Evolutionary conservation across 1,140 invertebrate genomes (phyloP), one percentile per base, ranked within the genome.

Genomic region (Acyrthosiphon pisum): DNA sequence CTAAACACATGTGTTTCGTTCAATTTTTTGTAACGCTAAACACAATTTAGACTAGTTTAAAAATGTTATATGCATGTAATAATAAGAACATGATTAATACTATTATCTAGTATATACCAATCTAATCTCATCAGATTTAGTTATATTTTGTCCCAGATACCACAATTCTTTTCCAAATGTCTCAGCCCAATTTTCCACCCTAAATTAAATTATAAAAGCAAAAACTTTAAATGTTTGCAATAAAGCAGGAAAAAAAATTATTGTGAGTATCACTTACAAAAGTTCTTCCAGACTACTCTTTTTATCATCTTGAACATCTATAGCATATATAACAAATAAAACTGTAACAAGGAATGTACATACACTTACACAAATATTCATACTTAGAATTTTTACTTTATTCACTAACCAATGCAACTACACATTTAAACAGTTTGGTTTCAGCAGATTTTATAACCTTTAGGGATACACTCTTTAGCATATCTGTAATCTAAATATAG

Each of bases 151-250:
- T 8, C 96, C 96, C 93, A 97, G 94, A 94, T 96, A 95, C 96
- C 96, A 96, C 56, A 97, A 94, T 94, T 97, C 96, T 91, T 96
- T 95, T 7, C 96, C 96, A 60, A 97, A 95, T 60, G 95, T 95
- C 60, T 96, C 95, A 8, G 96, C 96, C 96, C 96, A 97, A 94
- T 95, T 95, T 93, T 95, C 95, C 48, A 97, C 95, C 48, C 96
- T 97, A 90, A 53, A 94, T 90, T n/a, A 94, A 84, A 94, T 50
- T 94, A 90, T 93, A 53, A 44, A 50, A 23, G 37, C 8, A 56
- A 2, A 14, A 37, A 56, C 22, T 41, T 41, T 37, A 37, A 56
- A 37, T 37, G 0, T 44, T 76, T 22, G 6, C 89, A 91, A 91
- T 76, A n/a, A 68, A 26, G 11, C n/a, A 44, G n/a, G 18, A 91